These are phyloP conservation scores for Drosophila kokeensis DNA, from an alignment of 2,888 invertebrate genomes.

Conservation along the genomic window DNA sequence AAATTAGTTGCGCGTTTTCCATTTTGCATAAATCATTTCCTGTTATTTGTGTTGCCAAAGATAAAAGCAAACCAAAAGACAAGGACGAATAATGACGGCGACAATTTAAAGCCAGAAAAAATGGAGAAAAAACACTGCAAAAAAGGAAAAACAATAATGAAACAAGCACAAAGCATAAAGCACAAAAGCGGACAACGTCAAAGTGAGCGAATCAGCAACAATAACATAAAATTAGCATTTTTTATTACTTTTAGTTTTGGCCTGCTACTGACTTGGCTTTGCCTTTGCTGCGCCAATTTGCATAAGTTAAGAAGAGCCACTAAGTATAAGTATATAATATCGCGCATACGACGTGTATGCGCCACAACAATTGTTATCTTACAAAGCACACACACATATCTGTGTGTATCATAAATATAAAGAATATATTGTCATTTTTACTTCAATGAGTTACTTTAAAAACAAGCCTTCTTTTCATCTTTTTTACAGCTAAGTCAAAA, in stretches of 20 bases:
- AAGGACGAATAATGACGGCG: conserved; percentile 50
- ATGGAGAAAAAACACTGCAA: conserved; percentile 10
- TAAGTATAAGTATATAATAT: conserved; percentile 55
- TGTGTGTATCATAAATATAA: conserved; percentile 8
- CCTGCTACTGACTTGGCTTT: conserved; percentile 29
- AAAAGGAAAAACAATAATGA: conserved; percentile 24
- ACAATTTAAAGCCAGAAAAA: conserved; percentile 41
- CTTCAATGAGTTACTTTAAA: conserved; percentile 28
- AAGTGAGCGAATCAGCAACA: conserved; percentile 64
- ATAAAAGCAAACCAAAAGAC: conserved; percentile 65
- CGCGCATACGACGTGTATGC: conserved; percentile 66
- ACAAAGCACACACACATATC: neutral
- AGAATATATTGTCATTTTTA: conserved; percentile 16
- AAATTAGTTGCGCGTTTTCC: conserved; percentile 72
- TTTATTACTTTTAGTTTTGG: conserved; percentile 78
- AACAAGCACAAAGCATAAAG: conserved; percentile 36
- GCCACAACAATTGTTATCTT: conserved; percentile 15
- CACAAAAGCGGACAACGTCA: conserved; percentile 43
- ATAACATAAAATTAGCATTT: conserved; percentile 80
- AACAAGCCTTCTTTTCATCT: conserved; percentile 9
- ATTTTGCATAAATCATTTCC: conserved; percentile 78
- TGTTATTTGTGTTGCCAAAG: conserved; percentile 65
- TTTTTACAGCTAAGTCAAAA: conserved; percentile 3
- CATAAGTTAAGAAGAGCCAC: conserved; percentile 64
- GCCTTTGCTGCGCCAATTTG: conserved; percentile 49